A percentile compares a stretch with the other conserved stretches of the same genome.
These are phyloP conservation scores for Eretmocerus hayati DNA, from an alignment of 2,888 invertebrate species.

Conservation along the genomic window DNA sequence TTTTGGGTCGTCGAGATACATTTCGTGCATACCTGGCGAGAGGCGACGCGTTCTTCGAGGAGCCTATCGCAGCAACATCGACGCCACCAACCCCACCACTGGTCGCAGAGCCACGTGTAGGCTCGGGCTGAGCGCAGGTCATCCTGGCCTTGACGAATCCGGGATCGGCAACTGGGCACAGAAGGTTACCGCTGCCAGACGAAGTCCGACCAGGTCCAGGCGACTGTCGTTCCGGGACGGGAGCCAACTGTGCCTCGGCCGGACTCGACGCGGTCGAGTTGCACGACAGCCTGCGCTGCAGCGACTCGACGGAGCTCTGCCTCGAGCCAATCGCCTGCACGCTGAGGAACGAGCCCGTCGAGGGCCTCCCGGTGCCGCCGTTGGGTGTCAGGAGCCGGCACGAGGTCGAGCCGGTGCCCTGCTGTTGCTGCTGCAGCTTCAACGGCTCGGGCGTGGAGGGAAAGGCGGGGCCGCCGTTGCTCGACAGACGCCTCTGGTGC, in stretches of 20 bases:
- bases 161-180: slow-evolving; percentile 16
- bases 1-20: too few species aligned
- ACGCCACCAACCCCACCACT: too few species aligned
- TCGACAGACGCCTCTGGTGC: too few species aligned
- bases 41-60: too few species aligned
- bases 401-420: slow-evolving; percentile 1
- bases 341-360: slow-evolving; percentile 31
- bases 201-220: too few species aligned
- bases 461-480: too few species aligned
- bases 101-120: too few species aligned
- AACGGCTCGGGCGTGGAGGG: too few species aligned
- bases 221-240: too few species aligned
- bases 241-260: too few species aligned
- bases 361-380: slow-evolving; percentile 20
- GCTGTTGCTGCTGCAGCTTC: slow-evolving; percentile 38
- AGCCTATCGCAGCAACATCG: too few species aligned
- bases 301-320: slow-evolving; percentile 28
- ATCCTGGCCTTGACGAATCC: slow-evolving; percentile 20
- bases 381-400: slow-evolving; percentile 4
- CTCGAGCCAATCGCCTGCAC: slow-evolving; percentile 22
- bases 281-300: slow-evolving; percentile 25
- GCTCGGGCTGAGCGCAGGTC: slow-evolving; percentile 19
- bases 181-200: slow-evolving; percentile 8
- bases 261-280: slow-evolving; percentile 19
- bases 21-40: slow-evolving; percentile 15